phyloP scores from a whole-genome alignment of 2,888 invertebrate genomes.

The Scaptomyza parva region DNA sequence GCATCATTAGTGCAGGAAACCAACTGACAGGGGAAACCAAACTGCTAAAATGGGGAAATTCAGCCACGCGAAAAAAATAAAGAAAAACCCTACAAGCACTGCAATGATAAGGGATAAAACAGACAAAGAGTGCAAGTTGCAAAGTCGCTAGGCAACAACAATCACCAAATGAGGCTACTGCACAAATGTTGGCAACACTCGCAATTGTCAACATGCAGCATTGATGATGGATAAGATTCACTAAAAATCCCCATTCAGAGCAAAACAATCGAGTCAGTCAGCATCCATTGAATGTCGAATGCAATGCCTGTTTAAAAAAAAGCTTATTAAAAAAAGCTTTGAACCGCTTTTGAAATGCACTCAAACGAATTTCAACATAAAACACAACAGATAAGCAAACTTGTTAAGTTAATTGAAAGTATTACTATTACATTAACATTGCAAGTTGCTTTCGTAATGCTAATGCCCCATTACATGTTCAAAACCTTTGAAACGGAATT shows the following conservation, averaged over 20 bases:
- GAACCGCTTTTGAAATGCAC: not conserved
- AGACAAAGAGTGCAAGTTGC: slow-evolving; percentile 7
- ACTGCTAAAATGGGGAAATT: slow-evolving; percentile 44
- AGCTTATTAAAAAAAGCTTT: slow-evolving; percentile 9
- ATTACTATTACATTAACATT: not conserved
- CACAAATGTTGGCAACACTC: slow-evolving; percentile 56
- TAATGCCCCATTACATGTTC: too few relatives aligned
- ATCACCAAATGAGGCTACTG: slow-evolving; percentile 66
- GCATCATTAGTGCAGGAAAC: slow-evolving; percentile 66
- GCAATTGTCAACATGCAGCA: slow-evolving; percentile 41
- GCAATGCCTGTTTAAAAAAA: too few relatives aligned
- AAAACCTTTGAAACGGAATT: not conserved
- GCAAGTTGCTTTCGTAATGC: not conserved
- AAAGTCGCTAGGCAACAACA: slow-evolving; percentile 21
- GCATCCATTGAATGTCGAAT: slow-evolving; percentile 3
- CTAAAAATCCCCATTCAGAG: not conserved
- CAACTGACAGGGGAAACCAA: slow-evolving; percentile 34
- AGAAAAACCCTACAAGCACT: not conserved
- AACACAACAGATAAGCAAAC: not conserved
- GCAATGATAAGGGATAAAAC: not conserved
- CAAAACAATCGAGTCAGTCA: not conserved
- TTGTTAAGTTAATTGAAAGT: not conserved
- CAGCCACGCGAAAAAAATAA: slow-evolving; percentile 5
- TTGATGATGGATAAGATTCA: slow-evolving; percentile 41
- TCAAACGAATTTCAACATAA: not conserved